Percentiles rank a stretch among this genome's conserved stretches.
phyloP scores from a whole-genome alignment of 2,113 vertebrate species.

The Bufo bufo region DNA sequence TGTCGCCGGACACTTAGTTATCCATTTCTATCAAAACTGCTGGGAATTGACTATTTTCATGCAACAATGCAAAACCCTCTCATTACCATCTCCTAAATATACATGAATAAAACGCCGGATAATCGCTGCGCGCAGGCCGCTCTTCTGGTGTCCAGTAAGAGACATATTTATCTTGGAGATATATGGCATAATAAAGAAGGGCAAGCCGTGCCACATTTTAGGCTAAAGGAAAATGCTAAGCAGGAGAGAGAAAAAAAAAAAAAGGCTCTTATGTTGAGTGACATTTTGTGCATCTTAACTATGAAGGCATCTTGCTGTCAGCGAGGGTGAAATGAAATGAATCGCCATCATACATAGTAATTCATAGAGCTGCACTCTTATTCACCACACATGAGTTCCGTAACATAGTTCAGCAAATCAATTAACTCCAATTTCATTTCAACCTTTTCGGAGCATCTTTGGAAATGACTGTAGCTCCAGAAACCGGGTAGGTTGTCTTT shows the following conservation, averaged over 20 bases:
- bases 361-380: not conserved
- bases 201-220: conserved; percentile 71
- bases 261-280: conserved; percentile 76
- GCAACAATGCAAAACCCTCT: conserved; percentile 97
- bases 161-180: conserved; percentile 89
- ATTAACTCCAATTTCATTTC: conserved; percentile 28
- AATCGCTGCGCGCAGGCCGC: conserved; percentile 87
- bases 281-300: conserved; percentile 93
- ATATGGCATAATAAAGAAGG: conserved; percentile 84
- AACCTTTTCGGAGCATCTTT: conserved; percentile 15
- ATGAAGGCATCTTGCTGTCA: conserved; percentile 88
- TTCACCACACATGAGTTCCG: conserved; percentile 5
- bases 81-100: conserved; percentile 99
- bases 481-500: not conserved
- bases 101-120: conserved; percentile 94
- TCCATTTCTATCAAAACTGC: conserved; percentile 81
- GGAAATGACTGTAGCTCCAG: not conserved
- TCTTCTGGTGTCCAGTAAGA: conserved; percentile 97
- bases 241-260: conserved; percentile 78
- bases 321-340: conserved; percentile 84
- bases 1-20: conserved; percentile 72
- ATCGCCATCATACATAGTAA: conserved; percentile 31
- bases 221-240: conserved; percentile 88
- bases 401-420: conserved; percentile 24
- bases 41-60: conserved; percentile 90